phyloP scores from a whole-genome alignment of 1,140 invertebrate genomes.

The Popillia japonica region DNA sequence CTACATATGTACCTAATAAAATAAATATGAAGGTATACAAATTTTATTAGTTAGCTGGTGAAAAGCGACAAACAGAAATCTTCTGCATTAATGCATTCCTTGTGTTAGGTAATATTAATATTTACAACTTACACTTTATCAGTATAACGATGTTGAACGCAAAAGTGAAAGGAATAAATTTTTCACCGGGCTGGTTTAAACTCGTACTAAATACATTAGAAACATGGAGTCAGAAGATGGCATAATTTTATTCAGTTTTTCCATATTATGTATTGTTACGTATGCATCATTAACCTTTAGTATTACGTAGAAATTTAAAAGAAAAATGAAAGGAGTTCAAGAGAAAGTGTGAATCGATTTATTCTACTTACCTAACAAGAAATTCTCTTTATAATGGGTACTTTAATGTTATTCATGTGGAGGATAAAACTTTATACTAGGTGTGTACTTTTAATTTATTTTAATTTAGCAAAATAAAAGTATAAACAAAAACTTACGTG shows the following conservation, averaged over 20 bases:
- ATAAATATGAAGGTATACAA: too few relatives aligned
- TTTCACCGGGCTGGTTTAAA: background rate
- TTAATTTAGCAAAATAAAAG: background rate
- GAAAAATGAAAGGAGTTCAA: conserved; percentile 8
- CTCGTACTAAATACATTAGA: too few relatives aligned
- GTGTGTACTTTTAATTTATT: too few relatives aligned
- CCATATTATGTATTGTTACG: background rate
- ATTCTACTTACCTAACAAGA: background rate
- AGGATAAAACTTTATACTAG: background rate
- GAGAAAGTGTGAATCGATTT: conserved; percentile 11
- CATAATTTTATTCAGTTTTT: background rate
- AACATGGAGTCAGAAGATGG: too few relatives aligned
- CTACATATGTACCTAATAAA: too few relatives aligned
- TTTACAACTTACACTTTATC: background rate
- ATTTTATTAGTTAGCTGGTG: too few relatives aligned
- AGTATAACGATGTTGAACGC: background rate
- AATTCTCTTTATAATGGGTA: background rate
- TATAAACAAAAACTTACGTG: conserved; percentile 33
- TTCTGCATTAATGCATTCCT: background rate
- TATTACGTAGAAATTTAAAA: conserved; percentile 3
- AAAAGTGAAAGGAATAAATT: conserved; percentile 8
- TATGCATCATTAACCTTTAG: background rate
- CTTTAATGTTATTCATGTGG: background rate
- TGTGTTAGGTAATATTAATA: background rate
- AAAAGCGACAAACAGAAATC: too few relatives aligned